Evolutionary conservation across 2,797 vertebrate genomes (phyloP), one percentile per base, ranked within the genome.

Genomic region (Smutsia temminckii): DNA sequence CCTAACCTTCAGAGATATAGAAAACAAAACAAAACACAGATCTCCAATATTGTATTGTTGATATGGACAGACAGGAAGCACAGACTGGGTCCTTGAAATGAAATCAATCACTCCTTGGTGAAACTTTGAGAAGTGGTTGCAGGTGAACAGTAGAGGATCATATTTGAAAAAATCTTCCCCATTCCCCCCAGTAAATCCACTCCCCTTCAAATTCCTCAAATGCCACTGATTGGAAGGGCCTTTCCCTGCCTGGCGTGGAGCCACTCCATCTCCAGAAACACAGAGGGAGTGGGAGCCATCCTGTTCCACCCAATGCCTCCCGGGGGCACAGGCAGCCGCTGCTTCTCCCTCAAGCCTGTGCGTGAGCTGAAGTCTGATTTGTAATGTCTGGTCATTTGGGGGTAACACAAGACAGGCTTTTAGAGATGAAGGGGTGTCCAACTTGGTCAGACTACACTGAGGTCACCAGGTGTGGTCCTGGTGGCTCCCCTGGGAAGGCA

Each of bases 141-240:
- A 5, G 16, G 51, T 12, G 29, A 63, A 42, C 37, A 10, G n/a
- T 79, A 13, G 21, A n/a, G 57, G 29, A 16, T 5, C 0, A 3
- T 29, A 5, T 3, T 53, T 34, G 85, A 42, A 69, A 46, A 79
- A 74, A 32, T 23, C 64, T 40, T 37, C 71, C 84, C 80, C 0
- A 13, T 7, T 42, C 80, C 37, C 63, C 17, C 2, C 37, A 13
- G 13, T 23, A 49, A 37, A 16, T 5, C 53, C 71, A n/a, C 93
- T 25, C 84, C 69, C 59, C 78, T 57, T 5, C n/a, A 0, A 53
- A 93, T 94, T 96, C 96, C 93, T 84, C 69, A 20, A 37, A 91
- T 61, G 34, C 92, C 5, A 0, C 29, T 0, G n/a, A 29, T 92
- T 89, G 85, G 93, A 87, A 32, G 88, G 0, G 80, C 85, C 94